Percentiles rank a stretch among this genome's conserved stretches.
Evolutionary conservation across 1,140 invertebrate species (phyloP).

Genomic region (Eumeta japonica): DNA sequence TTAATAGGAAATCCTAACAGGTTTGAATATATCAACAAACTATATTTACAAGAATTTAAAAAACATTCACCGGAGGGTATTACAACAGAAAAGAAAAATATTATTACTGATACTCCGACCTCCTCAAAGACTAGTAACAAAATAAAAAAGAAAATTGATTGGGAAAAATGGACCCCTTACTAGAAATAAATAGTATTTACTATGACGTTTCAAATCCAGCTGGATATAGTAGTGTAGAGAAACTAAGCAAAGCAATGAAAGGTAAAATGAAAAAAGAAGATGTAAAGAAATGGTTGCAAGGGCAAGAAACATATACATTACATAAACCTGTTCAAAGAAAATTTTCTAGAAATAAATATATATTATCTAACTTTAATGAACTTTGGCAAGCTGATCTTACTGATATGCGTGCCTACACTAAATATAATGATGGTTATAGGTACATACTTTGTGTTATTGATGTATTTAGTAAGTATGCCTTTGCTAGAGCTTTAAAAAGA

Average conservation of each 20-base stretch:
- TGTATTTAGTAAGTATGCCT: constrained; percentile 43
- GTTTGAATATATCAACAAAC: too few relatives aligned
- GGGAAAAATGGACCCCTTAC: constrained; percentile 16
- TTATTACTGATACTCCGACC: too few relatives aligned
- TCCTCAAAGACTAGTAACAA: too few relatives aligned
- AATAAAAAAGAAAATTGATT: constrained; percentile 12
- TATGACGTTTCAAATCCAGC: constrained; percentile 15
- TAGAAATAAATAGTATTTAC: constrained; percentile 16
- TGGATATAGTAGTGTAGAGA: constrained; percentile 12
- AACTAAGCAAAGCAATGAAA: constrained; percentile 13
- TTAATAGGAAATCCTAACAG: too few relatives aligned
- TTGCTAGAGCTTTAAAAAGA: constrained; percentile 27
- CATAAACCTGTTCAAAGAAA: constrained; percentile 16
- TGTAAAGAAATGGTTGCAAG: constrained; percentile 13
- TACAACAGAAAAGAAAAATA: too few relatives aligned
- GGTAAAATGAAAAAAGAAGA: constrained; percentile 15
- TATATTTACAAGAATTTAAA: too few relatives aligned
- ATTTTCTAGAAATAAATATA: constrained; percentile 8
- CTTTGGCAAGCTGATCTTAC: constrained; percentile 16
- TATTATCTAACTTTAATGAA: constrained; percentile 16
- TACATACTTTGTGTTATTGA: constrained; percentile 46
- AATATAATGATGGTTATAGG: constrained; percentile 25
- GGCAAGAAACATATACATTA: constrained; percentile 16
- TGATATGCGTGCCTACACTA: constrained; percentile 11
- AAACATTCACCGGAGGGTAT: too few relatives aligned